These are phyloP conservation scores for Coreius guichenoti DNA, from an alignment of 2,797 vertebrate genomes.

Conservation along the genomic window DNA sequence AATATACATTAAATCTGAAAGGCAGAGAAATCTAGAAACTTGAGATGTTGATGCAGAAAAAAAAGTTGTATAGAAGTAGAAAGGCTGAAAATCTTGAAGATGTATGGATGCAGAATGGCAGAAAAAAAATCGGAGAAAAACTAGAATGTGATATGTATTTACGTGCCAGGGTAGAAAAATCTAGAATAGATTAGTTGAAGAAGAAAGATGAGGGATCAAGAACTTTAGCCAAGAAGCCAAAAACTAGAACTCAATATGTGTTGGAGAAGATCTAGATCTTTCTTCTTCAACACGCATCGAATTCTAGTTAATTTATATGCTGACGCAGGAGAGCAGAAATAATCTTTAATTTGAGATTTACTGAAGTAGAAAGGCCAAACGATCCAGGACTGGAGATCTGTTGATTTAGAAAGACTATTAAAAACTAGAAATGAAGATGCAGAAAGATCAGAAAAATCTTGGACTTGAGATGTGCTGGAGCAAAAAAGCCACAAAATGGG, in stretches of 20 bases:
- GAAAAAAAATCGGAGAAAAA: not conserved
- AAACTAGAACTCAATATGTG: not conserved
- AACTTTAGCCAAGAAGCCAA: not conserved
- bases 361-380: not conserved
- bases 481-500: not conserved
- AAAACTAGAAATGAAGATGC: not conserved
- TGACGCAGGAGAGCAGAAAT: not conserved
- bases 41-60: not conserved
- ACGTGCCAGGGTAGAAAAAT: not conserved
- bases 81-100: not conserved
- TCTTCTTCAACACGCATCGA: not conserved
- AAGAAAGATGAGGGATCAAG: not conserved
- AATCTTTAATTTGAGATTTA: slow-evolving; percentile 2
- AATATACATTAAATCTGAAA: not conserved
- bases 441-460: not conserved
- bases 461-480: not conserved
- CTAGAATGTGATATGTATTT: not conserved
- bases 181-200: not conserved
- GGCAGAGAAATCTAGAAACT: not conserved
- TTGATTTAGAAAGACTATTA: not conserved
- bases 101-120: not conserved
- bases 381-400: not conserved
- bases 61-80: not conserved
- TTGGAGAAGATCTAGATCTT: not conserved
- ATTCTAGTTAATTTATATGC: not conserved